phyloP scores from a whole-genome alignment of 2,888 invertebrate genomes.

The Orthosia cruda region DNA sequence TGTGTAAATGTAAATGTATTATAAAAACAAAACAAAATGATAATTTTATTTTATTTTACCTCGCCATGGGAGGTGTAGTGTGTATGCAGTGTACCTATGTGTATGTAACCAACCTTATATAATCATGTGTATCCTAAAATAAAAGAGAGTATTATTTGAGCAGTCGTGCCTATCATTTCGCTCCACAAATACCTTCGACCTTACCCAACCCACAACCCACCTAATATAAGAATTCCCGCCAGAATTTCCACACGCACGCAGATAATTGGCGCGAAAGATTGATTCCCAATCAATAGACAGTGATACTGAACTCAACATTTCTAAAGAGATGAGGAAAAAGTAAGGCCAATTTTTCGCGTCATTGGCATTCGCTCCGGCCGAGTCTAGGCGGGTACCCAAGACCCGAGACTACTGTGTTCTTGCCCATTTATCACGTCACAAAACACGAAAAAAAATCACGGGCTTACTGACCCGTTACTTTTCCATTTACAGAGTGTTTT shows the following conservation, averaged over 20 bases:
- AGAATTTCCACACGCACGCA: neutral
- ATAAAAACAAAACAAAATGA: no score
- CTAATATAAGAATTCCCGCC: constrained; percentile 5
- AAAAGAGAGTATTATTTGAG: no score
- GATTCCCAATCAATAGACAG: constrained; percentile 51
- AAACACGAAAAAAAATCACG: constrained; percentile 83
- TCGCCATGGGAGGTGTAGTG: no score
- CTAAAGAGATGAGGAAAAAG: constrained; percentile 79
- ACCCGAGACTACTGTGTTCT: constrained; percentile 68
- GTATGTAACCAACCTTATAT: no score
- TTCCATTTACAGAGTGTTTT: constrained; percentile 87
- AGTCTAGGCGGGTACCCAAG: constrained; percentile 73
- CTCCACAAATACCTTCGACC: no score
- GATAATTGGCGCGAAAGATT: constrained; percentile 32
- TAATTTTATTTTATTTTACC: no score
- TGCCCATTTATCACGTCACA: constrained; percentile 88
- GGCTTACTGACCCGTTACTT: constrained; percentile 87
- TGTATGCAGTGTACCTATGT: no score
- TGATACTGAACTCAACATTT: constrained; percentile 72
- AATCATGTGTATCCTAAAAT: no score
- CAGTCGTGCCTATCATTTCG: no score
- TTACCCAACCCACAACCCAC: neutral
- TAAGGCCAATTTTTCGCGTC: constrained; percentile 86
- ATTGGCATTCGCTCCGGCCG: constrained; percentile 83
- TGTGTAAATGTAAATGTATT: no score